Conservation (phyloP, 2,113 vertebrate species). For the Megaceryle maxima region DNA sequence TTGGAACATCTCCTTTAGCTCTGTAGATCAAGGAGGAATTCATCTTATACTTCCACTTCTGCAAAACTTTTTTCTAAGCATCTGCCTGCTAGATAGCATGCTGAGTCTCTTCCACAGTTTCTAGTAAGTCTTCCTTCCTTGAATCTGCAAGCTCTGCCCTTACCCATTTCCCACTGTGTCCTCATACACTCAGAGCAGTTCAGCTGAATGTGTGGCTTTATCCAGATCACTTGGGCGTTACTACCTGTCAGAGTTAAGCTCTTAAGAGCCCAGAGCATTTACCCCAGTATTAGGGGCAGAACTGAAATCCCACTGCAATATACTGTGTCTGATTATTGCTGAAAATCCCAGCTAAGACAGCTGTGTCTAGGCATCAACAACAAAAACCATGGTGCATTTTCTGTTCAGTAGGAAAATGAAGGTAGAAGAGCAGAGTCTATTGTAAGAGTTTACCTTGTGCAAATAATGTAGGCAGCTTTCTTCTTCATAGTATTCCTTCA, state of each 20-base stretch:
- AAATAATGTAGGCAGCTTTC: slow-evolving; percentile 96
- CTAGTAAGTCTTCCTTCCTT: neutral
- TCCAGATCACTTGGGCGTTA: neutral
- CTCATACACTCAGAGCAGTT: neutral
- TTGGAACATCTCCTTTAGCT: neutral
- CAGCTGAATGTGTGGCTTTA: neutral
- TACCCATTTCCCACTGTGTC: neutral
- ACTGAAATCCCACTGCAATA: neutral
- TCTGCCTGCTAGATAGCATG: neutral
- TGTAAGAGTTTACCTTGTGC: slow-evolving; percentile 84
- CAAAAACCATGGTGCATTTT: neutral
- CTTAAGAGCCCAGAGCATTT: neutral
- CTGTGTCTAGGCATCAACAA: neutral
- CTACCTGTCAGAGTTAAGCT: neutral
- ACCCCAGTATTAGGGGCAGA: neutral
- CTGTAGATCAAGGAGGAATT: neutral
- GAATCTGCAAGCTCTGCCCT: neutral
- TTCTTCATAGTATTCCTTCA: slow-evolving; percentile 97
- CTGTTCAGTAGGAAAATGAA: neutral
- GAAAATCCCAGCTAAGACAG: neutral
- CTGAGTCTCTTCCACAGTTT: neutral
- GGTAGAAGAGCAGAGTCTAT: neutral
- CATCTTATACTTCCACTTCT: neutral
- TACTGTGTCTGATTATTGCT: neutral
- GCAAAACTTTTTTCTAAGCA: neutral